Evolutionary conservation across 2,888 invertebrate species (phyloP), one percentile per base, ranked within the genome.

Genomic region (Caradrina kadenii): DNA sequence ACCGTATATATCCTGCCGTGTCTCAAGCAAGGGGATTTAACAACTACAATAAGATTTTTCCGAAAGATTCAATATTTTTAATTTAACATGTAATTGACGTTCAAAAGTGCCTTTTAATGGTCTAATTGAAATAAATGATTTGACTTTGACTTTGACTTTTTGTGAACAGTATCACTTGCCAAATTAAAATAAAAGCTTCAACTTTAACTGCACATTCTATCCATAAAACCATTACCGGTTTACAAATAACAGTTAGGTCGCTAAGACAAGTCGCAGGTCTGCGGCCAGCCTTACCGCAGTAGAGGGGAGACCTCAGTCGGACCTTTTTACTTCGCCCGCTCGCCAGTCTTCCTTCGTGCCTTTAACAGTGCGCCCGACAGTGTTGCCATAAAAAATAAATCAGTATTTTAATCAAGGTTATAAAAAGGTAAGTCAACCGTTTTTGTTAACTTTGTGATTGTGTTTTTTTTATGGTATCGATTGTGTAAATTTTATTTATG

Each of bases 401-500:
- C 42, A n/a, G 26, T 74, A 61, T 56, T 26, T 63, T 22, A 15
- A 52, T 71, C 77, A 75, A 75, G 77, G 50, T 63, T 63, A 22
- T 60, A 76, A 48, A 67, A 64, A 59, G 75, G 80, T 80, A 81
- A 66, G 79, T 63, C 42, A 50, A 62, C 48, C 58, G 55, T 64
- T 65, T 65, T 64, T 60, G 35, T 76, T 64, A 49, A 39, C 45
- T 63, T 45, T n/a, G 45, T 50, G 50, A 39, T 71, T 48, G 35
- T 48, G 45, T 64, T 64, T 52, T 73, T 56, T 50, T 31, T 11
- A 11, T 26, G 17, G 3, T 42, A 45, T 17, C 4, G 31, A 49
- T 49, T 42, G 26, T 54, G 73, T 26, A n/a, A 63, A 8, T 55
- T 55, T 2, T 11, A 19, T 19, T 54, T 26, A 3, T 26, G 26